These are phyloP conservation scores for Sebastes kiyomatsui DNA, from an alignment of 2,797 vertebrate species.

Conservation along the genomic window DNA sequence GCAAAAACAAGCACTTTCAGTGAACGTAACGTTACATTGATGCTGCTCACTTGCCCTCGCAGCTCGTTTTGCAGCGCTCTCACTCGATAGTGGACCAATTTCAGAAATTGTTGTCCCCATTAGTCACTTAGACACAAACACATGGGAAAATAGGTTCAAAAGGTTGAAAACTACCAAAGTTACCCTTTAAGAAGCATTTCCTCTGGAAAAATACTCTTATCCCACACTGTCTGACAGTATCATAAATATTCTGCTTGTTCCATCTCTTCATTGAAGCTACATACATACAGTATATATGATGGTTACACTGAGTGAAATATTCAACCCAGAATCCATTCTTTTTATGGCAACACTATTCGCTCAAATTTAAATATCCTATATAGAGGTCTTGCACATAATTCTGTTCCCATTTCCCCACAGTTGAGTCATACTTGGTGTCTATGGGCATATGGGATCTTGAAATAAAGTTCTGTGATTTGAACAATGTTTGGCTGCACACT, in stretches of 20 bases:
- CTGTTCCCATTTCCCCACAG: neutral
- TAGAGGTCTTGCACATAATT: neutral
- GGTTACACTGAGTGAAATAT: neutral
- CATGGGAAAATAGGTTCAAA: too few relatives aligned
- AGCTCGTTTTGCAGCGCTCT: too few relatives aligned
- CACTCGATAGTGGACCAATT: too few relatives aligned
- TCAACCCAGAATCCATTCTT: neutral
- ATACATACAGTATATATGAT: neutral
- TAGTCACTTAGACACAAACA: too few relatives aligned
- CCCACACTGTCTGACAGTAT: neutral
- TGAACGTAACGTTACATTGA: too few relatives aligned
- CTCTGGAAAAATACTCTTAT: neutral
- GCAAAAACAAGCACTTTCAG: too few relatives aligned
- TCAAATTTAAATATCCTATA: neutral
- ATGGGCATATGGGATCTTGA: neutral
- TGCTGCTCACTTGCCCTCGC: too few relatives aligned
- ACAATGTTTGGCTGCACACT: neutral
- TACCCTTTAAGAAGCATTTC: neutral
- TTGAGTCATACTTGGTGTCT: neutral
- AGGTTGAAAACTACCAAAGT: too few relatives aligned
- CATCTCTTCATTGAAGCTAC: neutral
- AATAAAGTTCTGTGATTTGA: neutral
- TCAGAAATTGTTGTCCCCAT: too few relatives aligned
- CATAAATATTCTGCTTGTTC: neutral
- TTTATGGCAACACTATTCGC: too few relatives aligned